Conservation (phyloP, 2,797 vertebrate species). For the Babyrousa celebensis region DNA sequence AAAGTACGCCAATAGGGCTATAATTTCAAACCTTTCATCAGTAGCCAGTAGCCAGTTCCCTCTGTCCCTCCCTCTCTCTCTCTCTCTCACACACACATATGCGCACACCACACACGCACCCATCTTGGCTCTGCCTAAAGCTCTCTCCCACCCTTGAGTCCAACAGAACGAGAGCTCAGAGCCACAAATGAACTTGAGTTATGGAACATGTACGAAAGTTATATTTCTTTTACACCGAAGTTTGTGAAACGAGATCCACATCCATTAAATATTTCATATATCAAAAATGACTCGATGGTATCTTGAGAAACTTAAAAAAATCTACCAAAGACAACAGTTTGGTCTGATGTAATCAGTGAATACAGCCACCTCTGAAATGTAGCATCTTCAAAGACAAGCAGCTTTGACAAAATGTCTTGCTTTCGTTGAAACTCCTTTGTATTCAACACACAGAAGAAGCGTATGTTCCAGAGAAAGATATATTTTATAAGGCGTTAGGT, state of each 20-base stretch:
- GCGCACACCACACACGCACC: neutral
- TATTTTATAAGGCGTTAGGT: constrained; percentile 72
- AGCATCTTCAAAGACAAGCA: constrained; percentile 56
- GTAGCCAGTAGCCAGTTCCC: neutral
- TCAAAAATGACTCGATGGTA: neutral
- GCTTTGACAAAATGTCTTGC: constrained; percentile 9
- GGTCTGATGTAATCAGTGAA: neutral
- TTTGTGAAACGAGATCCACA: constrained; percentile 55
- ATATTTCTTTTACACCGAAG: neutral
- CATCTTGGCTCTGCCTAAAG: neutral
- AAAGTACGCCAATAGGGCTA: constrained; percentile 15
- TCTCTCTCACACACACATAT: neutral
- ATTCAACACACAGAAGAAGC: constrained; percentile 68
- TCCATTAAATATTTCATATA: neutral
- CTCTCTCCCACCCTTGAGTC: neutral
- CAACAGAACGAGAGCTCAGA: neutral
- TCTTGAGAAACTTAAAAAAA: constrained; percentile 16
- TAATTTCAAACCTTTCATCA: constrained; percentile 25
- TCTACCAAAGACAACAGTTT: constrained; percentile 28
- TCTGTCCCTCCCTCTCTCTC: no score
- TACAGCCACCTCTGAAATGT: neutral
- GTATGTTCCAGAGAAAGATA: constrained; percentile 41
- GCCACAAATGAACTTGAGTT: neutral
- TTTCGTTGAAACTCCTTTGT: constrained; percentile 49
- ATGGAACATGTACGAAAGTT: neutral